Conservation (phyloP, 2,888 invertebrate species). For the Kryphioiulus occultus region DNA sequence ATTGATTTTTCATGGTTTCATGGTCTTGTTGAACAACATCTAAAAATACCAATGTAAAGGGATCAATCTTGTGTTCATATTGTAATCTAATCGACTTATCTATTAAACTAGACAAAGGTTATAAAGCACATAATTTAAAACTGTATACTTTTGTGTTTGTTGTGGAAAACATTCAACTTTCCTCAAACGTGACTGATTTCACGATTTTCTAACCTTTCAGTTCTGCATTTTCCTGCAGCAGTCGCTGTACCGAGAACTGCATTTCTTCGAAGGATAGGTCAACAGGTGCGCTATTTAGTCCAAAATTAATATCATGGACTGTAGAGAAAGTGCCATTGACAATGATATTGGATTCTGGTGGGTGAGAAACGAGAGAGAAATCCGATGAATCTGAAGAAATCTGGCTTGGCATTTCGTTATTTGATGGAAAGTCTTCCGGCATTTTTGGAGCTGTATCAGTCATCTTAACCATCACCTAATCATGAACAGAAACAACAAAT, state of each 20-base stretch:
- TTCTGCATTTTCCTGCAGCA: constrained; percentile 7
- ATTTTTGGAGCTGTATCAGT: neutral
- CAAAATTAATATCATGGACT: constrained; percentile 37
- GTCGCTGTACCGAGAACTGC: neutral
- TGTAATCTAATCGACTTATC: too few species aligned
- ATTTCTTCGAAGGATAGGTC: constrained; percentile 32
- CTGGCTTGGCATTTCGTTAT: neutral
- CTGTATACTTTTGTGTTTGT: too few species aligned
- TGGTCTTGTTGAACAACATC: constrained; percentile 22
- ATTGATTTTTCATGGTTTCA: constrained; percentile 42
- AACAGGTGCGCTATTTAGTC: neutral
- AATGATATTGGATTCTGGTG: neutral
- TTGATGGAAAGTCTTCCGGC: constrained; percentile 11
- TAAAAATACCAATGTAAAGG: too few species aligned
- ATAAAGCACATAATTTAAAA: too few species aligned
- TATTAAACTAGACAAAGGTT: too few species aligned
- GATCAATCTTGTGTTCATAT: too few species aligned
- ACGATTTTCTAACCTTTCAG: constrained; percentile 38
- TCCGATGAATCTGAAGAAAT: constrained; percentile 31
- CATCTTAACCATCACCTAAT: constrained; percentile 3
- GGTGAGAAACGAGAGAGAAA: constrained; percentile 33
- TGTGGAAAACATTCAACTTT: neutral
- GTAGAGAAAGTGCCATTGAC: neutral
- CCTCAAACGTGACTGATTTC: neutral
- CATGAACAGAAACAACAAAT: too few species aligned